Base-by-base conservation (phyloP, 1,140 invertebrate genomes). In the Dryas iulia region DNA sequence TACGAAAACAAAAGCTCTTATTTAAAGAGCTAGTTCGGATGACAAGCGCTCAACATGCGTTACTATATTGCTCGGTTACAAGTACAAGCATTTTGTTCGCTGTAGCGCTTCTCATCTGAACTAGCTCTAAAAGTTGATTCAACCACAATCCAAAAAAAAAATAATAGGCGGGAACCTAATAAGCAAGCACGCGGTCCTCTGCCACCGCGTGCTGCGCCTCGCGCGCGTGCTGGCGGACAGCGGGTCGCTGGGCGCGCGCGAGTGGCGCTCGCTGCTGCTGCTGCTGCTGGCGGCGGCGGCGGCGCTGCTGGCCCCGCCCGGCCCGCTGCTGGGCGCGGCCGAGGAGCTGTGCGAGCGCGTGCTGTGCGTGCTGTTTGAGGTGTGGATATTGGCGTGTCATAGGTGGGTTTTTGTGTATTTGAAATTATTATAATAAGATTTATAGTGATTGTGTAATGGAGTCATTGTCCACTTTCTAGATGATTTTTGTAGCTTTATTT, bases 331-430 rank as follows among this genome's bases (percentile, higher is more conserved):
- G 90, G 97, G 98, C 87, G 97, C 98, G 56, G 98, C 98, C 0
- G 98, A 98, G 84, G 97, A 99, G 81, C 92, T 99, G 21, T 98
- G 98, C 89, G 97, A 99, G 86, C 91, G 98, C 56, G 97, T 99
- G 31, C 92, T 99, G 6, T 97, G 96, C 67, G 98, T 98, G 25
- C 93, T 99, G 14, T 97, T 99, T 87, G 97, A 99, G 92, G 96
- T 99, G 1, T 99, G 98, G 98, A 92, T 99, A 23, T 90, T 98
- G 21, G 97, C 98, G 0, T 99, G 98, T 87, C 95, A 92, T 71
- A 88, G 87, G 90, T 91, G 30, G 11, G 23, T 59, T 11, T 39
- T 2, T 11, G 12, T 31, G 10, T 31, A 31, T 47, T 47, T 21
- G 39, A n/a, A n/a, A n/a, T n/a, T n/a, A n/a, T n/a, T n/a, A n/a